Conservation (phyloP, 2,797 vertebrate species). For the Microctenopoma steveboyesi region DNA sequence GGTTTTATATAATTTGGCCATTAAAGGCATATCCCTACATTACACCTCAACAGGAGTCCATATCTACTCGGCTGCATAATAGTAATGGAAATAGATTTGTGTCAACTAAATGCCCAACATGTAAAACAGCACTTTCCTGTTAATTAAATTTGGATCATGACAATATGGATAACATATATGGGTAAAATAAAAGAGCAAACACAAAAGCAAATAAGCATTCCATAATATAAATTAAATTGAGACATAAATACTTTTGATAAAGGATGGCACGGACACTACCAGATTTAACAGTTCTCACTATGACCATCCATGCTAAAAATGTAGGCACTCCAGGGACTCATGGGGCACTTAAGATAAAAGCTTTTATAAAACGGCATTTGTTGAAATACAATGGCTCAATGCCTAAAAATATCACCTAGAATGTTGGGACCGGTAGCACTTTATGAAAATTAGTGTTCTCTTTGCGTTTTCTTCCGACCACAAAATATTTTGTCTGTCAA, state of each 20-base stretch:
- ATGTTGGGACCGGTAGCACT: constrained; percentile 15
- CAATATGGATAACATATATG: not conserved
- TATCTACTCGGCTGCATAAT: no score
- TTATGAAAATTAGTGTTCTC: not conserved
- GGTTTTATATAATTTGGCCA: not conserved
- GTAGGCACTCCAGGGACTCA: constrained; percentile 18
- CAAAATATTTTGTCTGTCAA: constrained; percentile 14
- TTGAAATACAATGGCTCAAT: constrained; percentile 32
- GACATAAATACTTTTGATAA: not conserved
- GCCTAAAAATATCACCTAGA: constrained; percentile 40
- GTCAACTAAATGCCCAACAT: not conserved
- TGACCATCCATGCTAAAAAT: constrained; percentile 32
- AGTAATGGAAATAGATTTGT: no score
- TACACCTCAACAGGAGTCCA: no score
- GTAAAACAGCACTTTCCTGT: constrained; percentile 1
- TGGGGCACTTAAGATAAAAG: constrained; percentile 53
- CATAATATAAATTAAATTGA: constrained; percentile 7
- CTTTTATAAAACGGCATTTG: constrained; percentile 44
- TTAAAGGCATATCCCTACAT: not conserved
- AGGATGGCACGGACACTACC: constrained; percentile 6
- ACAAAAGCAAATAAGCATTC: not conserved
- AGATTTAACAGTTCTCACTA: constrained; percentile 16
- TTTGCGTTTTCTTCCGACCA: not conserved
- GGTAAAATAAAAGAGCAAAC: no score
- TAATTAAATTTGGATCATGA: not conserved